Base-by-base conservation (phyloP, 2,113 vertebrate genomes). In the Tupaia chinensis region DNA sequence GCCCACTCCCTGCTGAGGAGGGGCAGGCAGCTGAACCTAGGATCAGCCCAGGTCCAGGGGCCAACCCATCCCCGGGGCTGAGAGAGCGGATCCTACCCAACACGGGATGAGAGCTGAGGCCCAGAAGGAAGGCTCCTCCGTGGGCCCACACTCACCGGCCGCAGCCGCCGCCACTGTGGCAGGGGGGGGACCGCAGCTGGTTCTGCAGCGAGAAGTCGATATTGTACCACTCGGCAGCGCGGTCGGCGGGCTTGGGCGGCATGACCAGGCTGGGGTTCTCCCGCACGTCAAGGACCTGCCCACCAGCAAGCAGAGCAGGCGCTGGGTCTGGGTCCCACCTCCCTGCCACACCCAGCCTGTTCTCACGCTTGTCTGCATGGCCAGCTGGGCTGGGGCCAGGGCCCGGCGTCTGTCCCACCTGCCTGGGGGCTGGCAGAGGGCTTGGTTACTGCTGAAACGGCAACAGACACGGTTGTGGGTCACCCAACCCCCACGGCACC, bases 161-260 rank as follows among this genome's bases (percentile, higher is more conserved):
- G 99, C 99, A 0, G 99, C 99, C 0, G 99, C 99, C 0, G 99
- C 99, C 0, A 99, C 99, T 0, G 99, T 99, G n/a, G 99, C 99
- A 0, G 99, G 99, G 0, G 99, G 99, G 10, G 99, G 99, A 0
- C 27, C 99, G 99, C 54, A 99, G 99, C 97, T 99, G 99, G 98
- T 99, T 99, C 98, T 99, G 99, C 84, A 99, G 98, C 2, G 99
- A 99, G 98, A 99, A 99, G 98, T 99, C 99, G 0, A 99, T 99
- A 98, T 99, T 99, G 99, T 99, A 99, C 98, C 99, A 99, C 98
- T 99, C 99, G 0, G 99, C 98, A 0, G 98, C 97, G 3, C 95
- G 98, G 98, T 99, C 99, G 0, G 98, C 98, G 0, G 99, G 99
- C 96, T 99, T 99, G 0, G 99, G 99, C 0, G 99, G 99, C 99